Base-by-base conservation (phyloP, 2,797 vertebrate species). In the Cynodonichthys magdalenae region DNA sequence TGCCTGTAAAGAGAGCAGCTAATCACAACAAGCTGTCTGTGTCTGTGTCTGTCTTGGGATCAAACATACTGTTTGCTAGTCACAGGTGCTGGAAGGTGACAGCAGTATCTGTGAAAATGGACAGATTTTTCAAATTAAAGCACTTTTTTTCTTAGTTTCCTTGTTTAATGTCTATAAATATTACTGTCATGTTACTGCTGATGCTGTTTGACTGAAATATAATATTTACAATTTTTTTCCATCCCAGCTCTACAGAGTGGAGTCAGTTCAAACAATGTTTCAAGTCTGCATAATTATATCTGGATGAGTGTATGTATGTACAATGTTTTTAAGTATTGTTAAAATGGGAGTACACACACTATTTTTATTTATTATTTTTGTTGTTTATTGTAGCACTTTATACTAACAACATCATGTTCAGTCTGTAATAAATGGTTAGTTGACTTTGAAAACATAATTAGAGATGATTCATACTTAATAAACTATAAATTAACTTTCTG, bases 241-340 rank as follows among this genome's bases (percentile, higher is more conserved):
- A 8, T 34, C 24, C 3, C 20, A 31, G 49, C 47, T 58, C 27
- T 29, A 56, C 65, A 69, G 69, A 79, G 74, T 54, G 27, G 55
- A 66, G 47, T 84, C 66, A 56, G 54, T 60, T 79, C 60, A 57
- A 46, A 71, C 50, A 64, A 34, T 52, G 29, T 67, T 78, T 75
- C 27, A 66, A 52, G 31, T 59, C 51, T 36, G 41, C 27, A 62
- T 66, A 60, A 63, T 54, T 57, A 18, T 4, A 8, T 48, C 31
- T 54, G 51, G 49, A 41, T 56, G 53, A 71, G 70, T 59, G 15
- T 4, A 53, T 41, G 57, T 46, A 24, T 57, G 42, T 46, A 15
- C 27, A 12, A 57, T 29, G 20, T 45, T 59, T 59, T 7, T 28
- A 12, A 15, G 36, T 20, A 8, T 15, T 51, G 29, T 29, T 51